These are phyloP conservation scores for Lepidostoma basale DNA, from an alignment of 1,140 invertebrate species.

Conservation along the genomic window DNA sequence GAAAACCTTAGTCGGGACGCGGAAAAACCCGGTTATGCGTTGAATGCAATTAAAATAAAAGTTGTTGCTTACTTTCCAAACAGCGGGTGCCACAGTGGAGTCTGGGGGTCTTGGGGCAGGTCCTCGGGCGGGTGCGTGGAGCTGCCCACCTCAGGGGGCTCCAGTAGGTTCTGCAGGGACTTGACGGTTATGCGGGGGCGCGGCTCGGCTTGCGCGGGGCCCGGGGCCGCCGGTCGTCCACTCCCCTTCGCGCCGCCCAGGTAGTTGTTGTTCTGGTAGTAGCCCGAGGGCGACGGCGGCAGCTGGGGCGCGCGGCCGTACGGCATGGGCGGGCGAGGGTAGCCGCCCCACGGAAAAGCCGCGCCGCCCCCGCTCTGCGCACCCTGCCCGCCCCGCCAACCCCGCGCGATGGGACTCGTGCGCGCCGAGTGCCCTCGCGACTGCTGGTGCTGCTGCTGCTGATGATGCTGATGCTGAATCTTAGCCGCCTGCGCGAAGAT, in stretches of 20 bases:
- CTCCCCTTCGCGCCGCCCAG: constrained; percentile 51
- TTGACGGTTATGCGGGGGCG: constrained; percentile 65
- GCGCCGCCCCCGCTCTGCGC: constrained; percentile 11
- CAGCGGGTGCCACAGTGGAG: constrained; percentile 59
- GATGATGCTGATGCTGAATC: constrained; percentile 51
- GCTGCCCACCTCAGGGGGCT: constrained; percentile 65
- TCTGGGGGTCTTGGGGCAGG: constrained; percentile 55
- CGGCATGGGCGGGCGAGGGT: constrained; percentile 46
- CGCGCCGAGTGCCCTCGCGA: constrained; percentile 32
- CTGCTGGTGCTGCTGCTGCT: constrained; percentile 37
- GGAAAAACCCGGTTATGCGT: too few species aligned
- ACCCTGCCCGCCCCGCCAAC: constrained; percentile 32
- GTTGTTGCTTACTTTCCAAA: constrained; percentile 59
- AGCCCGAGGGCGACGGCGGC: constrained; percentile 51
- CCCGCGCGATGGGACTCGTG: constrained; percentile 40
- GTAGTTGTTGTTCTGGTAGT: constrained; percentile 57
- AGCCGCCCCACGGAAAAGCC: not conserved
- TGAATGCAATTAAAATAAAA: too few species aligned
- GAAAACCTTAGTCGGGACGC: too few species aligned
- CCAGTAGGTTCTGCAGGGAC: constrained; percentile 64
- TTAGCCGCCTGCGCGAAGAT: constrained; percentile 58
- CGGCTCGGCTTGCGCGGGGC: constrained; percentile 49
- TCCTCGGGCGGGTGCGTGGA: constrained; percentile 59
- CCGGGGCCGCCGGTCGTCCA: constrained; percentile 17
- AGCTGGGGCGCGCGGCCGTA: constrained; percentile 50